Percentiles rank a stretch among this genome's conserved stretches.
These are phyloP conservation scores for Nephotettix cincticeps DNA, from an alignment of 1,140 invertebrate species.

Conservation along the genomic window DNA sequence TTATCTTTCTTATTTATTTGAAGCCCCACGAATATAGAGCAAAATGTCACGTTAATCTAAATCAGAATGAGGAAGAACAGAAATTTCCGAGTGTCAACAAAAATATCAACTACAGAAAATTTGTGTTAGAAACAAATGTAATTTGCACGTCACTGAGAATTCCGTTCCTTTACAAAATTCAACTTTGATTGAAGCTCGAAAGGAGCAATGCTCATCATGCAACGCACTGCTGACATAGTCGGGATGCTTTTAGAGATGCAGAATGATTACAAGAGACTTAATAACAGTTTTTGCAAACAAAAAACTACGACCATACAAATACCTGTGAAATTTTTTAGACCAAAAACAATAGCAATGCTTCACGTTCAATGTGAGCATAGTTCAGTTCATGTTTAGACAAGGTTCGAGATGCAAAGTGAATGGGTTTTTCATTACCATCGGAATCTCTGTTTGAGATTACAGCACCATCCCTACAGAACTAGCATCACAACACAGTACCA, in stretches of 20 bases:
- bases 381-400: constrained; percentile 45
- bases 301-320: background rate
- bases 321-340: background rate
- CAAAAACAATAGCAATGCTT: background rate
- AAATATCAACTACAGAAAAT: no score
- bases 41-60: no score
- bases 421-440: constrained; percentile 4
- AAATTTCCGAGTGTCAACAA: no score
- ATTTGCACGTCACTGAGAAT: no score
- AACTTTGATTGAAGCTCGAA: background rate
- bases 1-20: no score
- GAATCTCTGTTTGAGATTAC: background rate
- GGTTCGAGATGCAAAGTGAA: constrained; percentile 35
- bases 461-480: background rate
- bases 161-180: background rate
- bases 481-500: background rate
- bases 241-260: background rate
- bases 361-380: constrained; percentile 8
- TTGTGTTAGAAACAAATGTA: no score
- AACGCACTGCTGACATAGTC: background rate
- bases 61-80: constrained; percentile 4
- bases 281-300: background rate
- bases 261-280: background rate
- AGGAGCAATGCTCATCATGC: constrained; percentile 7
- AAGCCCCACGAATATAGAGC: no score